phyloP scores from a whole-genome alignment of 2,113 vertebrate species.

The Dendrocopos noguchii region DNA sequence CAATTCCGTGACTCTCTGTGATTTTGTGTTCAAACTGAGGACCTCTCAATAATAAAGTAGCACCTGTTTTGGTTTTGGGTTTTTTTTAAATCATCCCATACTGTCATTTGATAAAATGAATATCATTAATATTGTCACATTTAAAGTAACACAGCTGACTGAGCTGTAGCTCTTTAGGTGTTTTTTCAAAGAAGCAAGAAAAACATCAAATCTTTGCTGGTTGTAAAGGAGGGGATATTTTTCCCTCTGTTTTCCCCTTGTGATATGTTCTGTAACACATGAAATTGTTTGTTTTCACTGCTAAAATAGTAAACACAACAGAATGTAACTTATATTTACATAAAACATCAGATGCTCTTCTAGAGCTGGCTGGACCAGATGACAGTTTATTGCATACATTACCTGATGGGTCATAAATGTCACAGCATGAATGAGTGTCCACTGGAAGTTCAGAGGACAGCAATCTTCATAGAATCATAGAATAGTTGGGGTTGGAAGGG shows the following conservation, averaged over 20 bases:
- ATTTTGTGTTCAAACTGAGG: background rate
- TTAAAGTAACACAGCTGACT: background rate
- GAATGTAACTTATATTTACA: background rate
- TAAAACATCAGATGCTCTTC: slow-evolving; percentile 2
- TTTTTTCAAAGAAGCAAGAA: background rate
- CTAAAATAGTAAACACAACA: background rate
- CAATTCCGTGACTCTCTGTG: no score
- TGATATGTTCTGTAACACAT: background rate
- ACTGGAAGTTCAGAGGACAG: background rate
- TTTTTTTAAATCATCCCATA: background rate
- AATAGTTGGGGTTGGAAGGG: no score
- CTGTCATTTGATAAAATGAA: background rate
- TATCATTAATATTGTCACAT: background rate
- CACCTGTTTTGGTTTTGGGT: background rate
- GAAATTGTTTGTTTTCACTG: background rate
- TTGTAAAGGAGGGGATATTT: background rate
- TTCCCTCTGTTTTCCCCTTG: background rate
- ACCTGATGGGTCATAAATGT: background rate
- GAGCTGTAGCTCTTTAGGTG: background rate
- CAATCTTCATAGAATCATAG: background rate
- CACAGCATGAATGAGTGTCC: background rate
- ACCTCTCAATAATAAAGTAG: background rate
- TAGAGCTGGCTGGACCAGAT: background rate
- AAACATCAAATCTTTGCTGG: background rate
- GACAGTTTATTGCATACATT: slow-evolving; percentile 12